A percentile compares a stretch with the other conserved stretches of the same genome.
These are phyloP conservation scores for Florisuga fusca DNA, from an alignment of 2,797 vertebrate genomes.

Conservation along the genomic window DNA sequence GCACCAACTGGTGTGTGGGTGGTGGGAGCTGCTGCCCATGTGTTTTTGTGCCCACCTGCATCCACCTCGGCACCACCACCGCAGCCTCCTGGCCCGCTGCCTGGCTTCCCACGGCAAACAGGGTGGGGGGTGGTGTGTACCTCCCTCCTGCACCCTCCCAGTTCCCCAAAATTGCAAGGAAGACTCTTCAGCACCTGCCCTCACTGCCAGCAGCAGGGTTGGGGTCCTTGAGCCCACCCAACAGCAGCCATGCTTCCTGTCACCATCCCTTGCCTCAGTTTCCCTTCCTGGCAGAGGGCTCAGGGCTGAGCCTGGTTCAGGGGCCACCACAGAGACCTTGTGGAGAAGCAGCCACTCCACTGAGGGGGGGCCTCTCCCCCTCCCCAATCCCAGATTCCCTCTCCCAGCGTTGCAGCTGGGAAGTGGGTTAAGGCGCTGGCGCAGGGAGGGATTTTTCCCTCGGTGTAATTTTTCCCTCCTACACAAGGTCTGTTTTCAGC, in stretches of 20 bases:
- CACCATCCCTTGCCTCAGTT: neutral
- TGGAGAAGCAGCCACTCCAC: rapidly evolving
- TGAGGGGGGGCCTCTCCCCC: neutral
- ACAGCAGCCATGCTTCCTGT: neutral
- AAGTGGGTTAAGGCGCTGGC: slow-evolving; percentile 29
- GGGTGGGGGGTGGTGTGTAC: rapidly evolving
- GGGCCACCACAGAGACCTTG: rapidly evolving
- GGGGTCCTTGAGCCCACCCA: neutral
- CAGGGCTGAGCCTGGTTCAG: neutral
- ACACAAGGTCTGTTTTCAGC: slow-evolving; percentile 59
- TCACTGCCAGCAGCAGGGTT: rapidly evolving
- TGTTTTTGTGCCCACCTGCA: neutral
- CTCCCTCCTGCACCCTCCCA: rapidly evolving
- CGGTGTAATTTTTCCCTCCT: slow-evolving; percentile 57
- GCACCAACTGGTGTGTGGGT: neutral
- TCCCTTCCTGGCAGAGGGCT: neutral
- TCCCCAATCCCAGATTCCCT: neutral
- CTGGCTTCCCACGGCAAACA: rapidly evolving
- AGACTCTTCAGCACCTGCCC: neutral
- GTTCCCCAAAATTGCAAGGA: too few species aligned
- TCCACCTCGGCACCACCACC: neutral
- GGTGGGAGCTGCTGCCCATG: rapidly evolving
- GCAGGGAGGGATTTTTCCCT: slow-evolving; percentile 19
- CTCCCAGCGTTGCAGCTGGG: neutral
- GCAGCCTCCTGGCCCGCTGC: neutral